Evolutionary conservation across 2,888 invertebrate species (phyloP).

Genomic region (Trissolcus brochymenae): DNA sequence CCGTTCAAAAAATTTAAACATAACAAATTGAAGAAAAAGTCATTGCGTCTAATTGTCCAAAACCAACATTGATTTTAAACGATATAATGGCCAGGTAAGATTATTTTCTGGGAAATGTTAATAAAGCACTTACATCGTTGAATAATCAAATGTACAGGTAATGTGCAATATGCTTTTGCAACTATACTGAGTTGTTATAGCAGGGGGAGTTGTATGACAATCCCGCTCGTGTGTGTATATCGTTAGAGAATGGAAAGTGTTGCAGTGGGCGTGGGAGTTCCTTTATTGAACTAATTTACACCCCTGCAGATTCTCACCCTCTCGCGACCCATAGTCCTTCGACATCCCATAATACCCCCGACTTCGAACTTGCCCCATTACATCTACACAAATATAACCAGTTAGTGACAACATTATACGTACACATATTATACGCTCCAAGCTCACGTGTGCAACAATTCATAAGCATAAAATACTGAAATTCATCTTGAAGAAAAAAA

Average conservation of each 20-base stretch:
- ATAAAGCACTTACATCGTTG: conserved; percentile 23
- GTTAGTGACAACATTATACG: conserved; percentile 63
- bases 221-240: conserved; percentile 57
- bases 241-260: conserved; percentile 60
- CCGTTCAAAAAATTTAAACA: no score
- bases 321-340: conserved; percentile 29
- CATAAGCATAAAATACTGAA: no score
- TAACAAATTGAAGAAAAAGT: no score
- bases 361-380: conserved; percentile 70
- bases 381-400: conserved; percentile 70
- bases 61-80: not conserved
- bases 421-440: conserved; percentile 27
- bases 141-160: conserved; percentile 38
- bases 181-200: conserved; percentile 44
- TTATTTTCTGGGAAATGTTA: not conserved
- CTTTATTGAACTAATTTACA: conserved; percentile 73
- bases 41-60: not conserved
- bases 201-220: conserved; percentile 55
- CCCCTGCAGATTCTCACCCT: conserved; percentile 64
- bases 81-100: not conserved
- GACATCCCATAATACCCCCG: conserved; percentile 52
- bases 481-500: no score
- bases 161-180: conserved; percentile 26
- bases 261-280: conserved; percentile 69
- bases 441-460: no score